These are phyloP conservation scores for Nymphalis urticae DNA, from an alignment of 2,888 invertebrate species.

Conservation along the genomic window DNA sequence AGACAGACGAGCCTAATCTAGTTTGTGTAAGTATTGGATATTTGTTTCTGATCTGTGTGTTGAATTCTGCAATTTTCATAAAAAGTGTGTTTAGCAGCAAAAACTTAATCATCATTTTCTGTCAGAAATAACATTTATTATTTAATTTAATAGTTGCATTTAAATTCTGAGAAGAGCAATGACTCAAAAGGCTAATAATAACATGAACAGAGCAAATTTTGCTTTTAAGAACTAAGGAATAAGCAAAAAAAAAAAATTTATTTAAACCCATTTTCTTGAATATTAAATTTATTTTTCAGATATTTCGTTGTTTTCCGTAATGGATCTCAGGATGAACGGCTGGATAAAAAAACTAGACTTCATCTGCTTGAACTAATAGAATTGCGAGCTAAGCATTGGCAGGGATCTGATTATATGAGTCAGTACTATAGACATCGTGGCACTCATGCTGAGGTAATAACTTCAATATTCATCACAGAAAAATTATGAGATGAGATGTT, in stretches of 20 bases:
- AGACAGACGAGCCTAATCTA: background rate
- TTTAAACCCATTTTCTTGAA: background rate
- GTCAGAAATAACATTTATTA: too few relatives aligned
- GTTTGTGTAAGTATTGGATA: too few relatives aligned
- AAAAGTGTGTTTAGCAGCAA: too few relatives aligned
- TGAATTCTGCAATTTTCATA: too few relatives aligned
- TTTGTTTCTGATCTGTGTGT: too few relatives aligned
- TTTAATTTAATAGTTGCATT: too few relatives aligned
- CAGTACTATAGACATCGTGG: conserved; percentile 90
- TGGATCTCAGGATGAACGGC: conserved; percentile 92
- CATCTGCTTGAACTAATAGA: conserved; percentile 96
- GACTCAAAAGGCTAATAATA: too few relatives aligned
- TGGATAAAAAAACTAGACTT: conserved; percentile 92
- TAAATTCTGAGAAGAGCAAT: too few relatives aligned
- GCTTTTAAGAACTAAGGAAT: too few relatives aligned
- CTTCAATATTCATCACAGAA: background rate
- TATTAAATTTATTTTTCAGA: conserved; percentile 82
- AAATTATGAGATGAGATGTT: background rate
- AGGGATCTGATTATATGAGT: conserved; percentile 90
- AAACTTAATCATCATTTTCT: too few relatives aligned
- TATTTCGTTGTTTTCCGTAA: conserved; percentile 92
- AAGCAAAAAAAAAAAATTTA: too few relatives aligned
- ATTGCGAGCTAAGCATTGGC: conserved; percentile 95
- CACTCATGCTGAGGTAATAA: conserved; percentile 81
- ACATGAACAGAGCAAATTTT: too few relatives aligned